A percentile compares a stretch with the other conserved stretches of the same genome.
Conservation (phyloP, 2,888 invertebrate species). For the Epirrhoe alternata region DNA sequence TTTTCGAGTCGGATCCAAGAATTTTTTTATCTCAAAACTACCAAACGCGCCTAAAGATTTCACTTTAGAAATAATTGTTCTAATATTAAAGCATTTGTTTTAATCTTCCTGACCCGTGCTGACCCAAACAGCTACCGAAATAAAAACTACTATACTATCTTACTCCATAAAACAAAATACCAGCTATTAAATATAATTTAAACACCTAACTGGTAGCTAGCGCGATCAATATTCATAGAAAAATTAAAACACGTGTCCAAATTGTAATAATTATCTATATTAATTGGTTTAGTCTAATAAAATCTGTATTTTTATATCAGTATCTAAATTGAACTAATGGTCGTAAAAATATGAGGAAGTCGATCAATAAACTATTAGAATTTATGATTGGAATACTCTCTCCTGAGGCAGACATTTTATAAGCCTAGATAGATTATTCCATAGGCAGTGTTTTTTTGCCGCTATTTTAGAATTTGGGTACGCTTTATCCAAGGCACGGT, state of each 20-base stretch:
- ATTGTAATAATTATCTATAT: constrained; percentile 38
- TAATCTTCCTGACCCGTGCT: constrained; percentile 9
- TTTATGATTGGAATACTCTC: constrained; percentile 26
- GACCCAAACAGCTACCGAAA: constrained; percentile 27
- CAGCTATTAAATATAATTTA: constrained; percentile 35
- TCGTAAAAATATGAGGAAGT: constrained; percentile 30
- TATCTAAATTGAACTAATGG: constrained; percentile 28
- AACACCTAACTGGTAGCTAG: constrained; percentile 45
- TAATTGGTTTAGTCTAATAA: constrained; percentile 37
- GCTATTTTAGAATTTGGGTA: too few relatives aligned
- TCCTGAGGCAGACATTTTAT: background rate
- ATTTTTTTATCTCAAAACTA: too few relatives aligned
- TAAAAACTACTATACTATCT: constrained; percentile 18
- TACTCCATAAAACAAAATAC: constrained; percentile 27
- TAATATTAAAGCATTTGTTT: background rate
- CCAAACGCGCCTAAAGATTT: too few relatives aligned
- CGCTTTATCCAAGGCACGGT: too few relatives aligned
- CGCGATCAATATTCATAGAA: constrained; percentile 57
- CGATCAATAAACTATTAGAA: constrained; percentile 33
- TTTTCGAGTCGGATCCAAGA: too few relatives aligned
- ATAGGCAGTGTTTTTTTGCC: too few relatives aligned
- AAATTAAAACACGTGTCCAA: constrained; percentile 44
- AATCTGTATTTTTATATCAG: constrained; percentile 32
- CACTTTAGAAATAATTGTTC: too few relatives aligned
- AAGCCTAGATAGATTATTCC: too few relatives aligned